phyloP scores from a whole-genome alignment of 2,113 vertebrate genomes.

The Mustela nigripes region DNA sequence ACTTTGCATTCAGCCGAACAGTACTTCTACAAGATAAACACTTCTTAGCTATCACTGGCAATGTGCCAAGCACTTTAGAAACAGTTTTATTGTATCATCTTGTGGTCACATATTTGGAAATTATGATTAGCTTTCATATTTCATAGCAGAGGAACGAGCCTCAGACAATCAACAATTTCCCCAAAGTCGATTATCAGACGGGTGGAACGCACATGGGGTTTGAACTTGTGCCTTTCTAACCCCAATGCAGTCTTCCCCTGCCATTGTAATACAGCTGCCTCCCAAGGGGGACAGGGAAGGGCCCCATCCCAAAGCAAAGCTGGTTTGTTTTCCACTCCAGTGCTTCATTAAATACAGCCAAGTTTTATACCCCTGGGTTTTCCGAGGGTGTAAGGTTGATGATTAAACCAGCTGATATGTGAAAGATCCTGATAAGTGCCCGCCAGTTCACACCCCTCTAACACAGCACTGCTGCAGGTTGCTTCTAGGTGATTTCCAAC shows the following conservation, averaged over 20 bases:
- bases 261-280: background rate
- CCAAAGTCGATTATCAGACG: background rate
- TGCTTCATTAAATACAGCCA: background rate
- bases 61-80: background rate
- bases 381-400: background rate
- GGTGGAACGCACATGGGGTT: background rate
- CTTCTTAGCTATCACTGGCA: background rate
- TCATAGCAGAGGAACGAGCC: too few relatives aligned
- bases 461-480: background rate
- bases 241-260: background rate
- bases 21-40: background rate
- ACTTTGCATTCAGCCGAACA: background rate
- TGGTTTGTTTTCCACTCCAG: background rate
- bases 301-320: background rate
- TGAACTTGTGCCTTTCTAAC: background rate
- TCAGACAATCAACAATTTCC: background rate
- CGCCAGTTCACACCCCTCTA: rapidly evolving
- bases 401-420: background rate
- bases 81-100: background rate
- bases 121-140: background rate
- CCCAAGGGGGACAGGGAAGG: too few relatives aligned
- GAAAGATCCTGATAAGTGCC: background rate
- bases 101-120: background rate
- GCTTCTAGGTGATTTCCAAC: background rate
- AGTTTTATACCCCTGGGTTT: background rate